Base-by-base conservation (phyloP, 1,140 invertebrate species). In the Zaprionus africanus region DNA sequence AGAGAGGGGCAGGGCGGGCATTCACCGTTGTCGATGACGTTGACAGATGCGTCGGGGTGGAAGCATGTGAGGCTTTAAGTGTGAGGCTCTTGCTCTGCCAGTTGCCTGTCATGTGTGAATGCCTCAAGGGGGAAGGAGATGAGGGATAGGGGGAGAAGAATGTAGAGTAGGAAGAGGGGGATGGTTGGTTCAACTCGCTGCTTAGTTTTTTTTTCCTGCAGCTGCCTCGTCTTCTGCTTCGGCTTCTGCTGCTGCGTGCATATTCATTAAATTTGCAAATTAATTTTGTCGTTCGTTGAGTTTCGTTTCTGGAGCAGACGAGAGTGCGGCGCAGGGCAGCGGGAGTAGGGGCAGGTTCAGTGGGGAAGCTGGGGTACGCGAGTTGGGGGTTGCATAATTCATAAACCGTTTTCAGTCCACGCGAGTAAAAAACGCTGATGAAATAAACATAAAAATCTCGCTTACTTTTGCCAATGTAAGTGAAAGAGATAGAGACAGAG, bases 221-320 rank as follows among this genome's bases (percentile, higher is more conserved):
- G 28, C 38, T 54, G 53, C n/a, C 6, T 56, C 41, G 6, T 17
- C 41, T 28, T 65, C 36, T 26, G 7, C 34, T 65, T 54, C 38
- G 22, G n/a, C 17, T 34, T 12, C 17, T 38, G 5, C 22, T 46
- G 67, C 36, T 63, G 38, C 31, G 63, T 38, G 60, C 73, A 73
- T 75, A 78, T 86, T 90, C 79, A 82, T 90, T 78, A 83, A 82
- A 80, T 90, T 82, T 91, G 71, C 72, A 78, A 91, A 82, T 86
- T 86, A 86, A 90, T 91, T 80, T 90, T 71, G 79, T 74, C 79
- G 79, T 86, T 86, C 74, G 79, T 80, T 90, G 79, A 87, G 86
- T 75, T 90, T 81, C 54, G 73, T 80, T 78, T 90, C 68, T 78
- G 80, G 80, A 86, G 76, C 83, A 83, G 75, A 87, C 62, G 41